These are phyloP conservation scores for Semnornis frantzii DNA, from an alignment of 2,113 vertebrate species.

Conservation along the genomic window DNA sequence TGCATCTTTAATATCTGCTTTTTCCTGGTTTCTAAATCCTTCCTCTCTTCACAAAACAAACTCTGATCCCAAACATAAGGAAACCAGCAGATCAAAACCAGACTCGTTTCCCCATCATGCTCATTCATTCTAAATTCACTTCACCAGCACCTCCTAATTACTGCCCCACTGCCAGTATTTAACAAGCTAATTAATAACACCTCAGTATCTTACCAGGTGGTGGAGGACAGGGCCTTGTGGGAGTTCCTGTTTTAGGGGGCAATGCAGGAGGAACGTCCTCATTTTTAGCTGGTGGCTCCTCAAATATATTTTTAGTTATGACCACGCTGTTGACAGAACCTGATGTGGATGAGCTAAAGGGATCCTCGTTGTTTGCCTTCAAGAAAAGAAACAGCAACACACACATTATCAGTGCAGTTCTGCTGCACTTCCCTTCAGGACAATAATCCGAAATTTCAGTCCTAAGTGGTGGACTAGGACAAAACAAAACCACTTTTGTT, in stretches of 20 bases:
- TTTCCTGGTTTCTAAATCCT: not conserved
- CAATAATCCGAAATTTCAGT: not conserved
- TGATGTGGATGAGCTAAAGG: conserved; percentile 76
- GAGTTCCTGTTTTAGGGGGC: conserved; percentile 95
- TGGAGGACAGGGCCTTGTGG: conserved; percentile 93
- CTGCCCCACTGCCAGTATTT: not conserved
- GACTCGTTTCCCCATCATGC: not conserved
- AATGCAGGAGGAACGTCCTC: conserved; percentile 92
- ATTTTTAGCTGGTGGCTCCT: conserved; percentile 79
- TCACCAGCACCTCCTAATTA: not conserved
- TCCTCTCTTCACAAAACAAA: not conserved
- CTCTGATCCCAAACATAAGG: not conserved
- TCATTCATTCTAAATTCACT: not conserved
- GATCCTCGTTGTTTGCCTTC: conserved; percentile 85
- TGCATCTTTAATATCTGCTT: not conserved
- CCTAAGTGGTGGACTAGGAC: not conserved
- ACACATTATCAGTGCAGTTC: not conserved
- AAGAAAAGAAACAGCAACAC: conserved; percentile 33
- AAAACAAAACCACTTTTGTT: not conserved
- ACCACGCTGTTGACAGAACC: conserved; percentile 54
- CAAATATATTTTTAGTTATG: conserved; percentile 87
- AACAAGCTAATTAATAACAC: not conserved
- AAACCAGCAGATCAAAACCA: not conserved
- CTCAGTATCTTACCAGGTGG: conserved; percentile 85
- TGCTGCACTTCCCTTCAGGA: not conserved